A percentile compares a stretch with the other conserved stretches of the same genome.
These are phyloP conservation scores for Dicyrtoma fusca DNA, from an alignment of 2,888 invertebrate species.

Conservation along the genomic window DNA sequence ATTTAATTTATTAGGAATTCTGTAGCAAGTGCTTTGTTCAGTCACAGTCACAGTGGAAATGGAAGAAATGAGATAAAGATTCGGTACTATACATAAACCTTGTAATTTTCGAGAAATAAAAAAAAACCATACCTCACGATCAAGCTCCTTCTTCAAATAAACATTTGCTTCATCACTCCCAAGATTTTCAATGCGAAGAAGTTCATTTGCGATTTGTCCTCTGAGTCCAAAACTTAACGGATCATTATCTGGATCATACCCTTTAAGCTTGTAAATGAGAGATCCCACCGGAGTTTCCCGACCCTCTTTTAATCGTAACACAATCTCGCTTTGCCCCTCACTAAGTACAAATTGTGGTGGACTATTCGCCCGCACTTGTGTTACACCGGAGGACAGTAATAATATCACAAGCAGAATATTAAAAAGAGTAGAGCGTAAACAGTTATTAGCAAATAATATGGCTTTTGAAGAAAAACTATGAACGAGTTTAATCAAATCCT, in stretches of 20 bases:
- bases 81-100: too few relatives aligned
- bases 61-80: background rate
- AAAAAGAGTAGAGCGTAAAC: background rate
- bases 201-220: constrained; percentile 74
- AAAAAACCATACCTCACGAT: constrained; percentile 73
- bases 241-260: constrained; percentile 85
- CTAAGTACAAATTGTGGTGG: constrained; percentile 81
- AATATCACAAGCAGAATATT: constrained; percentile 29
- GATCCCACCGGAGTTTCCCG: constrained; percentile 81
- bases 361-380: constrained; percentile 64
- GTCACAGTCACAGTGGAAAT: too few relatives aligned
- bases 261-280: constrained; percentile 78
- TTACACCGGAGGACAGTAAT: background rate
- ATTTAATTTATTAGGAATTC: too few relatives aligned
- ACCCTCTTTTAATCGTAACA: constrained; percentile 85
- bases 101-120: background rate
- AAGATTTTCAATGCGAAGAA: constrained; percentile 80
- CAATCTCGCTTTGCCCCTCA: constrained; percentile 88
- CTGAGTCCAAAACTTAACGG: constrained; percentile 78
- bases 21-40: too few relatives aligned
- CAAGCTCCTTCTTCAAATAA: constrained; percentile 84
- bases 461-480: background rate
- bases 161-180: constrained; percentile 82
- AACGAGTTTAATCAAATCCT: background rate
- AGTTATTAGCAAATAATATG: constrained; percentile 6